Conservation (phyloP, 2,113 vertebrate species). For the Dicentrarchus labrax region DNA sequence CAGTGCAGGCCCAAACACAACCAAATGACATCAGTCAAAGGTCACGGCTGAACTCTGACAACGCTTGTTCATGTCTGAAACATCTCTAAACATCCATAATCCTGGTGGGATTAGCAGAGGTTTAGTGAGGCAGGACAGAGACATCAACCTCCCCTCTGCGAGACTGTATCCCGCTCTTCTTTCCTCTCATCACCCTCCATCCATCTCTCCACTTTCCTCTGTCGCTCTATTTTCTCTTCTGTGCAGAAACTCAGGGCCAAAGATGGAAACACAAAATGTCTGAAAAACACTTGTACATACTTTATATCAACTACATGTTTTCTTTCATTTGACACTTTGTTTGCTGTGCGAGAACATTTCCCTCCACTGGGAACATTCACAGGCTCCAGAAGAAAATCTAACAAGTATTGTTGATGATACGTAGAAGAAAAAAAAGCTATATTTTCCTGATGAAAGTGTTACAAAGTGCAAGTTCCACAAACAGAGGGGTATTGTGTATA, state of each 20-base stretch:
- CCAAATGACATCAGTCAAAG: constrained; percentile 35
- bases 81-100: constrained; percentile 52
- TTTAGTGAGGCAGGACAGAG: constrained; percentile 41
- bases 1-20: not conserved
- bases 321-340: constrained; percentile 16
- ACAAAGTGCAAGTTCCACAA: not conserved
- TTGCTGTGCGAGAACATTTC: not conserved
- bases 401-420: not conserved
- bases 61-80: constrained; percentile 43
- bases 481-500: not conserved
- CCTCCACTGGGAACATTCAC: not conserved
- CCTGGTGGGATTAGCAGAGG: constrained; percentile 40
- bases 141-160: constrained; percentile 22
- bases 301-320: not conserved
- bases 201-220: constrained; percentile 20
- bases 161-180: constrained; percentile 22
- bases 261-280: constrained; percentile 28
- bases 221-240: not conserved
- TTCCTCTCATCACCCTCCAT: constrained; percentile 24
- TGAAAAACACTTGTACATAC: not conserved
- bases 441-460: not conserved
- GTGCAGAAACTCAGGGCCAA: constrained; percentile 15
- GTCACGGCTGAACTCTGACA: constrained; percentile 46
- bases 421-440: not conserved
- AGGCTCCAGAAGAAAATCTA: not conserved